phyloP scores from a whole-genome alignment of 37 sponge, comb jelly and placozoan species.

The Dysidea cf. avara region DNA sequence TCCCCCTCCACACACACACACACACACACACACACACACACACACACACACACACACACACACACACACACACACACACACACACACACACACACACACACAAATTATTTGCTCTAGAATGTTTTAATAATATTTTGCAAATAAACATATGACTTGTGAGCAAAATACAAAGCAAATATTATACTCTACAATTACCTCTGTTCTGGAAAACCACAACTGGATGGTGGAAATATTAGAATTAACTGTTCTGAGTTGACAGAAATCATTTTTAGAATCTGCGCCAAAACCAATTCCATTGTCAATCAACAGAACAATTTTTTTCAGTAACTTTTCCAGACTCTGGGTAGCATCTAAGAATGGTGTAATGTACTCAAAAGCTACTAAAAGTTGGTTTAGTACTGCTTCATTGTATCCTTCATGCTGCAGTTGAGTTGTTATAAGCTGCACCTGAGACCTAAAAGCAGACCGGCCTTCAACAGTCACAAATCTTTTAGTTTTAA shows the following conservation, averaged over 20 bases:
- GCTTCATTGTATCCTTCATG: slow-evolving; percentile 89
- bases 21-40: no score
- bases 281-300: no score
- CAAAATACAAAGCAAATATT: not conserved
- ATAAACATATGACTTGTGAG: no score
- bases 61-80: no score
- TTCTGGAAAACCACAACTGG: slow-evolving; percentile 81
- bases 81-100: no score
- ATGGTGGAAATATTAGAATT: slow-evolving; percentile 78
- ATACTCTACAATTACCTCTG: slow-evolving; percentile 61
- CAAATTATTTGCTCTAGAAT: no score
- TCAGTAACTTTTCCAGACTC: slow-evolving; percentile 51
- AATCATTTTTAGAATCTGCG: slow-evolving; percentile 14
- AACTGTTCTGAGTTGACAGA: slow-evolving; percentile 67
- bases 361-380: slow-evolving; percentile 71
- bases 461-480: slow-evolving; percentile 41
- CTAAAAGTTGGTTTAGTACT: slow-evolving; percentile 79
- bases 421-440: slow-evolving; percentile 79
- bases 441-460: slow-evolving; percentile 63
- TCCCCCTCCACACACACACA: no score
- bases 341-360: slow-evolving; percentile 66
- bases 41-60: no score
- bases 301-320: slow-evolving; percentile 29
- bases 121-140: no score
- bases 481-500: slow-evolving; percentile 56